Evolutionary conservation across 2,797 vertebrate genomes (phyloP).

Genomic region (Falco columbarius): DNA sequence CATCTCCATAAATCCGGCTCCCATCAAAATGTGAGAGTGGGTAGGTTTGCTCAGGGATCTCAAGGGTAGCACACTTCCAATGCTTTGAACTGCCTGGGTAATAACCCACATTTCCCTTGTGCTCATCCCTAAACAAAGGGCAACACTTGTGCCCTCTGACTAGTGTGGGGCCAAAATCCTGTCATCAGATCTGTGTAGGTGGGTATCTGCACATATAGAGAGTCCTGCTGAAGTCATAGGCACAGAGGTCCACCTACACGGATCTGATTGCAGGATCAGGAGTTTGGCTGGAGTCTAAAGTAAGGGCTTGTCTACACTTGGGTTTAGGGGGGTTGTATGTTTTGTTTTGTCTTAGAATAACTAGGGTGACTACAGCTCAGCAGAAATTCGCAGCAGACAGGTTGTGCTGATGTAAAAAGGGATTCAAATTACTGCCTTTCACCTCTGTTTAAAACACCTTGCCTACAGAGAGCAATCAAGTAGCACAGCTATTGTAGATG

Average conservation of each 20-base stretch:
- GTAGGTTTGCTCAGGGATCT: neutral
- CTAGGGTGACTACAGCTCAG: neutral
- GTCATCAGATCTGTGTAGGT: neutral
- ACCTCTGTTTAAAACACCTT: neutral
- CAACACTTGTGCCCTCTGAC: neutral
- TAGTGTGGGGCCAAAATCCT: neutral
- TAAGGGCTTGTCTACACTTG: neutral
- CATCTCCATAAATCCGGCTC: neutral
- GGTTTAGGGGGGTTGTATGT: neutral
- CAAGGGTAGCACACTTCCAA: neutral
- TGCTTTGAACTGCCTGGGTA: neutral
- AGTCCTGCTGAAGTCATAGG: neutral
- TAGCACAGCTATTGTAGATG: neutral
- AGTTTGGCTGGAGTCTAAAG: neutral
- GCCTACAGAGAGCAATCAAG: neutral
- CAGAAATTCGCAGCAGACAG: neutral
- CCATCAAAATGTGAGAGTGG: neutral
- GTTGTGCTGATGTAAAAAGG: neutral
- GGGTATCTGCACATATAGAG: neutral
- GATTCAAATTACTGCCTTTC: neutral
- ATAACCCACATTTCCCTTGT: neutral
- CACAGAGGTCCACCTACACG: neutral
- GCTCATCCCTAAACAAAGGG: neutral
- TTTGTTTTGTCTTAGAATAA: neutral
- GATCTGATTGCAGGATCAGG: neutral